These are phyloP conservation scores for Macrocentrus cingulum DNA, from an alignment of 1,140 invertebrate genomes.

Conservation along the genomic window DNA sequence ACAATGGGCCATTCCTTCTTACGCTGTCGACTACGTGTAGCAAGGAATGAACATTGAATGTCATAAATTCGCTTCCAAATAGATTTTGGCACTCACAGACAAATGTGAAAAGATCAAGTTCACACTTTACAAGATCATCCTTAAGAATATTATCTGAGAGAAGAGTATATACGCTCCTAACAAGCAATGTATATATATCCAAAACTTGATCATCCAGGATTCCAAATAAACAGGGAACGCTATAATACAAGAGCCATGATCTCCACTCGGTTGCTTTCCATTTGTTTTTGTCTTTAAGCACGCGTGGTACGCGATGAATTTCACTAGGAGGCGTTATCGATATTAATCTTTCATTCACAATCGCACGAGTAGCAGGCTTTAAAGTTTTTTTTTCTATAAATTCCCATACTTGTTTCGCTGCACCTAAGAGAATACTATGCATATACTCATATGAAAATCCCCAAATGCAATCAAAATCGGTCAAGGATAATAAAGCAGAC, in stretches of 20 bases:
- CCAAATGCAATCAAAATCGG: conserved; percentile 32
- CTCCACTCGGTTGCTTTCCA: conserved; percentile 26
- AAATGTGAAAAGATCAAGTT: conserved; percentile 18
- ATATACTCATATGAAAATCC: conserved; percentile 35
- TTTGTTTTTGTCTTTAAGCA: conserved; percentile 11
- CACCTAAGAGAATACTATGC: conserved; percentile 31
- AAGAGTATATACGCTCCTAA: conserved; percentile 14
- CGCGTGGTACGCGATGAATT: conserved; percentile 15
- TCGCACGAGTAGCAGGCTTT: not conserved
- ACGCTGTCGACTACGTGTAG: conserved; percentile 21
- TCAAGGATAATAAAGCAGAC: conserved; percentile 12
- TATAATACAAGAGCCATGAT: conserved; percentile 24
- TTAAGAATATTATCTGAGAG: conserved; percentile 3
- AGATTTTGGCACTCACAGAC: conserved; percentile 20
- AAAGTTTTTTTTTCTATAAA: conserved; percentile 5
- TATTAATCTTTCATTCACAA: conserved; percentile 19
- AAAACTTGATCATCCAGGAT: not conserved
- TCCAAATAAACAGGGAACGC: conserved; percentile 1
- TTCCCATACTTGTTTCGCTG: conserved; percentile 30
- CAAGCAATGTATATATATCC: conserved; percentile 9
- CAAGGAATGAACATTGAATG: conserved; percentile 27
- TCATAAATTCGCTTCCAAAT: conserved; percentile 20
- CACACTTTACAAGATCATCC: conserved; percentile 13
- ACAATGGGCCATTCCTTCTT: conserved; percentile 24
- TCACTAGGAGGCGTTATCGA: conserved; percentile 19